These are phyloP conservation scores for Pelusios castaneus DNA, from an alignment of 2,113 vertebrate genomes.

Conservation along the genomic window DNA sequence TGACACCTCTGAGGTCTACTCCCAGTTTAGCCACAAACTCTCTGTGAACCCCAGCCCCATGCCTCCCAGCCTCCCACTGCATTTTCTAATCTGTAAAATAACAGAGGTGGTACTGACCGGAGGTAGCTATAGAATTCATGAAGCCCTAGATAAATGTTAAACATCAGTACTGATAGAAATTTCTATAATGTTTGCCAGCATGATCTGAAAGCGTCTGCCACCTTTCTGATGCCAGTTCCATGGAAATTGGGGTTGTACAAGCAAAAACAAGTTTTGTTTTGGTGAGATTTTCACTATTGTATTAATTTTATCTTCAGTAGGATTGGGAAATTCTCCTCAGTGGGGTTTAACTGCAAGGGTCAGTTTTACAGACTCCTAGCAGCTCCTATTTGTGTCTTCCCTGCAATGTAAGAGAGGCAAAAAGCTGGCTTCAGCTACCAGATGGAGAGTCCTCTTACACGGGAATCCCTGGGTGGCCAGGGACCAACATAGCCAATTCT, in stretches of 20 bases:
- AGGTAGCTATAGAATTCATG: not conserved
- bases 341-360: not conserved
- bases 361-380: not conserved
- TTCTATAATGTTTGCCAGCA: not conserved
- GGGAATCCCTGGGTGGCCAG: not conserved
- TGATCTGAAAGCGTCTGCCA: not conserved
- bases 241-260: not conserved
- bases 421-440: constrained; percentile 17
- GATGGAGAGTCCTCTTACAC: not conserved
- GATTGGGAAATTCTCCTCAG: not conserved
- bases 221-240: not conserved
- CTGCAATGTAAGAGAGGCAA: not conserved
- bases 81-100: not conserved
- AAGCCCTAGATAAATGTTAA: not conserved
- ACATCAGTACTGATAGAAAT: not conserved
- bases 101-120: not conserved
- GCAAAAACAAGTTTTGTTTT: not conserved
- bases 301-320: not conserved
- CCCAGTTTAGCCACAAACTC: not conserved
- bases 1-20: not conserved
- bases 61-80: not conserved
- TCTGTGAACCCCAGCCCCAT: not conserved
- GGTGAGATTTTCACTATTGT: not conserved
- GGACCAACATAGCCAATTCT: not conserved
- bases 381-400: not conserved